Base-by-base conservation (phyloP, 2,797 vertebrate genomes). In the Sebastes matsubarae region DNA sequence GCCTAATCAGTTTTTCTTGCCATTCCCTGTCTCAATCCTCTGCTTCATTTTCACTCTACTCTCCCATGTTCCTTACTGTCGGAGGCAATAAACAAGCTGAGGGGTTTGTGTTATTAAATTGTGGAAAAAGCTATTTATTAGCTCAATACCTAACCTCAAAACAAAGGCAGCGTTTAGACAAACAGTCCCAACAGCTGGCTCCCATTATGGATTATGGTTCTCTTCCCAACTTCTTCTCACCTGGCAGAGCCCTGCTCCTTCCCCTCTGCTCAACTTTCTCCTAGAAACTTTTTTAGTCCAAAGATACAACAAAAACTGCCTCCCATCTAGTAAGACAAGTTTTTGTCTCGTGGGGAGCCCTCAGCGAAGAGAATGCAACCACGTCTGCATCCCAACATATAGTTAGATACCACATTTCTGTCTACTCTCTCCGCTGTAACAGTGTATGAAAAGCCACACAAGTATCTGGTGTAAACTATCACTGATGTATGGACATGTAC, bases 171-270 rank as follows among this genome's bases (percentile, higher is more conserved):
- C 29, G 5, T 86, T 89, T 67, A 77, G 57, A 84, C 65, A 85
- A 83, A 84, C 6, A 73, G 54, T 29, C 80, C 63, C 68, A 77
- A 89, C 94, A 95, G 91, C 89, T 94, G 93, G 88, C 76, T 94
- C 80, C 73, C 69, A 93, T 96, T 93, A 93, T 3, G 12, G 68
- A 65, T 80, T 75, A 74, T 42, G 32, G 76, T 72, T 88, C 67
- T 86, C 77, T 79, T 90, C 85, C 50, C 63, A 72, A 55, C 50
- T 68, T 73, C 65, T 78, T 64, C 27, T 86, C 86, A 89, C 87
- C 88, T 91, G 85, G 42, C 57, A 72, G 59, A 79, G 36, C 4
- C 32, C 16, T 27, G 5, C 42, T 80, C 54, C 20, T 60, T 79
- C 64, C 55, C 71, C 36, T 58, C 25, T 29, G 13, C 29, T 55